A percentile compares a stretch with the other conserved stretches of the same genome.
These are phyloP conservation scores for Buathra laborator DNA, from an alignment of 2,888 invertebrate genomes.

Conservation along the genomic window DNA sequence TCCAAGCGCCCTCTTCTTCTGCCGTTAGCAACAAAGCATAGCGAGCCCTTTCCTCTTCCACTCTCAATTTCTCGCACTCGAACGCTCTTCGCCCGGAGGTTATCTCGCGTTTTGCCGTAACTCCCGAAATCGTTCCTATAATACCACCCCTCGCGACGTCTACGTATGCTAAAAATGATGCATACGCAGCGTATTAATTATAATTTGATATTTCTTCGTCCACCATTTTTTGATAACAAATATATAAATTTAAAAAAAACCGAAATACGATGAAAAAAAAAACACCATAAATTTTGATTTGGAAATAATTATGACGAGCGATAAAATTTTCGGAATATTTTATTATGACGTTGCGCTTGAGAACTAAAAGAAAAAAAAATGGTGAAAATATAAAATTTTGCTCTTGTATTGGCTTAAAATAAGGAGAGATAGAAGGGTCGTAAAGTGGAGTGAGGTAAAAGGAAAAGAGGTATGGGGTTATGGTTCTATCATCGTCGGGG, in stretches of 20 bases:
- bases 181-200: conserved; percentile 55
- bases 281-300: background rate
- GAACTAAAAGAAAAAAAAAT: background rate
- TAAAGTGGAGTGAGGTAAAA: conserved; percentile 66
- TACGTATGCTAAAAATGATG: conserved; percentile 21
- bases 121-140: conserved; percentile 80
- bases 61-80: conserved; percentile 67
- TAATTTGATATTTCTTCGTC: conserved; percentile 3
- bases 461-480: conserved; percentile 73
- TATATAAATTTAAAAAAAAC: too few species aligned
- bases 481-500: conserved; percentile 80
- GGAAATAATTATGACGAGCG: background rate
- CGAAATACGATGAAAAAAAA: too few species aligned
- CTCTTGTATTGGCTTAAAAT: conserved; percentile 22
- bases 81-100: conserved; percentile 56
- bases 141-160: conserved; percentile 29
- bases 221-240: too few species aligned
- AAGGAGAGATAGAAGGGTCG: conserved; percentile 19
- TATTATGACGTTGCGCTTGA: background rate
- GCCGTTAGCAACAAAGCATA: conserved; percentile 21
- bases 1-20: conserved; percentile 59
- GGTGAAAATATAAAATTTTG: background rate
- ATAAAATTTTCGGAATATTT: conserved; percentile 1
- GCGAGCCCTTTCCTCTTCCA: conserved; percentile 64
- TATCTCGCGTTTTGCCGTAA: conserved; percentile 66